Evolutionary conservation across 2,113 vertebrate species (phyloP), one percentile per base, ranked within the genome.

Genomic region (Percina caprodes): DNA sequence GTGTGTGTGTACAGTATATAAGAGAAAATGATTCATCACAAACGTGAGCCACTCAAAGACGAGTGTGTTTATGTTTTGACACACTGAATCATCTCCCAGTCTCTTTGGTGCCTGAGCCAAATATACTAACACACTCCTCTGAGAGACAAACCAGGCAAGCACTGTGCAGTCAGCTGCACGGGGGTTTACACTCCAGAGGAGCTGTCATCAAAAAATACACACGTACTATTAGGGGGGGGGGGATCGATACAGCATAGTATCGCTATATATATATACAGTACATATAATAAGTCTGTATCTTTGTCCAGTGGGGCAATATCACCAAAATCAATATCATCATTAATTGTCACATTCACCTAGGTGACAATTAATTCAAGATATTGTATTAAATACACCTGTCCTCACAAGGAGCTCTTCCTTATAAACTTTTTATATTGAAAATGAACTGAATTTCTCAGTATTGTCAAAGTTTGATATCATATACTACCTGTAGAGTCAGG

Each of bases 101-200:
- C 56, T 70, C 58, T 33, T 52, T 54, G 71, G 49, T 35, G 46
- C 42, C 58, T 16, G 26, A 75, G 69, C 35, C 68, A 69, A 18
- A 62, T 26, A 65, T 81, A 83, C 77, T 83, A 87, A 90, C 80
- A 76, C 51, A 62, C 60, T 76, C 69, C 80, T 66, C 61, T 58
- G 78, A 84, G 82, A 86, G 51, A 45, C 10, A 56, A 76, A 58
- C 16, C 84, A 83, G 76, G 26, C 56, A n/a, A 77, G 35, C 15
- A 5, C 15, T n/a, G 14, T 56, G 59, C 24, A 26, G 77, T 6
- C 42, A 30, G 68, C 45, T 68, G 79, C 69, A 11, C 49, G 6
- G 68, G 65, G 84, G 12, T 52, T 82, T 24, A 16, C 39, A 6
- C 86, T 74, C 79, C 35, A 30, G 73, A 84, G 87, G 69, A 70